A percentile compares a stretch with the other conserved stretches of the same genome.
These are phyloP conservation scores for Pterocles burchelli DNA, from an alignment of 2,113 vertebrate genomes.

Conservation along the genomic window DNA sequence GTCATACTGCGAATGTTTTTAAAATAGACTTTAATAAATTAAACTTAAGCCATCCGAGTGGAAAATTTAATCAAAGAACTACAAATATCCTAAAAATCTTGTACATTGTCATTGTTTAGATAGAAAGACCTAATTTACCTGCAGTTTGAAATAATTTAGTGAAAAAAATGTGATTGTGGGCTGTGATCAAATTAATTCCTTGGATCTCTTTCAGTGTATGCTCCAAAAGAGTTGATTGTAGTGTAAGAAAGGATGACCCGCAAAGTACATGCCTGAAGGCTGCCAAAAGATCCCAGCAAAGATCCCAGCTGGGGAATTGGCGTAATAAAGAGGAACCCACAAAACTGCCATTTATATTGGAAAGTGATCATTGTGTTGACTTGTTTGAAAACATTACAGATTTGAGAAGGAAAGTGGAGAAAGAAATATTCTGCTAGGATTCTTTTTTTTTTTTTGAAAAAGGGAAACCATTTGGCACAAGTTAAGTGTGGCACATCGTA, in stretches of 20 bases:
- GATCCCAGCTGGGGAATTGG: not conserved
- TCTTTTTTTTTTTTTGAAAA: not conserved
- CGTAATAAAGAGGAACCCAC: not conserved
- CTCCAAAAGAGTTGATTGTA: not conserved
- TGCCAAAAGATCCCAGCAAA: not conserved
- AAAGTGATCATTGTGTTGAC: not conserved
- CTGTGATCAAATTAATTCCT: not conserved
- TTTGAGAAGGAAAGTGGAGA: not conserved
- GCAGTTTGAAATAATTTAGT: not conserved
- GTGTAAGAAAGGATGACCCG: not conserved
- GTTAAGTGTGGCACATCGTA: not conserved
- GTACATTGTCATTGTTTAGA: not conserved
- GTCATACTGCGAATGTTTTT: rapidly evolving
- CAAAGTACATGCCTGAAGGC: not conserved
- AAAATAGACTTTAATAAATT: not conserved
- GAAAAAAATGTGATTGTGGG: not conserved
- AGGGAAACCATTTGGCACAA: not conserved
- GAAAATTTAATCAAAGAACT: not conserved
- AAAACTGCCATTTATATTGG: not conserved
- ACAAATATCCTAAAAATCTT: not conserved
- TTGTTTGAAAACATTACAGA: not conserved
- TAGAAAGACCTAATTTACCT: not conserved
- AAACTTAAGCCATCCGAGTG: not conserved
- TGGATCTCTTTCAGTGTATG: not conserved
- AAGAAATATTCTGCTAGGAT: not conserved